Evolutionary conservation across 1,140 invertebrate species (phyloP).

Genomic region (Drosophila baimaii): DNA sequence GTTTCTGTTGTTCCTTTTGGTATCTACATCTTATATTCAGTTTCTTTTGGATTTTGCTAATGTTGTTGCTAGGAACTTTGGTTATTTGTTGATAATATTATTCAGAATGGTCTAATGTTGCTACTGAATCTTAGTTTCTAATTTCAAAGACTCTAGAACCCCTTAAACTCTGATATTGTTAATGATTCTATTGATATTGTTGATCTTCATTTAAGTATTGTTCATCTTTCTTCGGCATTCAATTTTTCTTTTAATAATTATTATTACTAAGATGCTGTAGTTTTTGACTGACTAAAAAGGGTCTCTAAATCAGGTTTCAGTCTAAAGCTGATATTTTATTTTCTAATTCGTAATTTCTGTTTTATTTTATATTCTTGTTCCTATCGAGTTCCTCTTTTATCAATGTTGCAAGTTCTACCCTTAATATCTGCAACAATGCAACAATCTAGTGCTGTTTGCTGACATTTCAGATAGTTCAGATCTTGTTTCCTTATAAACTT

Average conservation of each 20-base stretch:
- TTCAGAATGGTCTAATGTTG: not conserved
- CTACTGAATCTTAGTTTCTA: not conserved
- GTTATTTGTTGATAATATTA: not conserved
- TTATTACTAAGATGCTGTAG: no score
- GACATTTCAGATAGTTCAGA: not conserved
- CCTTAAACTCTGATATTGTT: not conserved
- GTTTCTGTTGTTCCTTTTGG: conserved; percentile 18
- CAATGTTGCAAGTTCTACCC: not conserved
- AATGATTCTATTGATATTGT: not conserved
- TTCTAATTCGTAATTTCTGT: not conserved
- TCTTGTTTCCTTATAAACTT: not conserved
- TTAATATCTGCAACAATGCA: no score
- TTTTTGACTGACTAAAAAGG: not conserved
- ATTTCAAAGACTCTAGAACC: no score
- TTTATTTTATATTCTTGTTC: not conserved
- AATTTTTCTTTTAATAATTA: not conserved
- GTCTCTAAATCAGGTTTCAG: not conserved
- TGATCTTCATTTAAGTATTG: not conserved
- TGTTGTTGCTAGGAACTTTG: not conserved
- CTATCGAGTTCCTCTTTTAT: no score
- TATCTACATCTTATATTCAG: not conserved
- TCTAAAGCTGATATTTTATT: not conserved
- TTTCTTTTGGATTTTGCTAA: not conserved
- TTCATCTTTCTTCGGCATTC: not conserved
- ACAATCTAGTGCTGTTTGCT: no score